Evolutionary conservation across 64 coral and sea anemone species (phyloP), one percentile per base, ranked within the genome.

Genomic region (Pocillopora verrucosa): DNA sequence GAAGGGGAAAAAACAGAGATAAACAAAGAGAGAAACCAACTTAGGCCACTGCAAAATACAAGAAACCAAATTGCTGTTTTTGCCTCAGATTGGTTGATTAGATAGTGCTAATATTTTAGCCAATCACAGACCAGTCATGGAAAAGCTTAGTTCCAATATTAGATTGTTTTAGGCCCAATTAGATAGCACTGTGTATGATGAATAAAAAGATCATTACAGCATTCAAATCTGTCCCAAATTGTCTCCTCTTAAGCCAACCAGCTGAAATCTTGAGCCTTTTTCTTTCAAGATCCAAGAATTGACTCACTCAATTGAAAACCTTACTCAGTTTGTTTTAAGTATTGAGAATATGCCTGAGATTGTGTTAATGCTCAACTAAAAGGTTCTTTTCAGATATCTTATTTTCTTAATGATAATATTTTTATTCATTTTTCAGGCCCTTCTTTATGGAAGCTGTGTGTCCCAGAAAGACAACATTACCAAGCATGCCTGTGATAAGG

Each of bases 401-500:
- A 3, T 45, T 45, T 15, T 65, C 3, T 0, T 67, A 15, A 20
- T n/a, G 51, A 3, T 36, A 25, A 22, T 59, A 6, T 10, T 15
- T 41, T 74, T 41, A 1, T 60, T 25, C 76, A 17, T 14, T 13
- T 13, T 61, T 12, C 41, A 96, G 94, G 91, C 91, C 26, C 75
- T 89, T 82, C 81, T 69, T 45, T 96, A 96, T 87, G 91, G 76
- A 61, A 87, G 65, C 30, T 96, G 94, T 90, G 87, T 93, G 16
- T 74, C 87, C 12, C 61, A 79, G 26, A 90, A 90, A 79, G 91
- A 96, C 13, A 96, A 87, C 76, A 70, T 90, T 17, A 81, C 38
- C 25, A 96, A 90, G 68, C n/a, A 96, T 81, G 73, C 72, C 34
- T 96, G 94, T 83, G 74, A 96, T 25, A 92, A 93, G 82, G 94